Evolutionary conservation across 37 sponge, comb jelly and placozoan genomes (phyloP), one percentile per base, ranked within the genome.

Genomic region (Spongia lamella): DNA sequence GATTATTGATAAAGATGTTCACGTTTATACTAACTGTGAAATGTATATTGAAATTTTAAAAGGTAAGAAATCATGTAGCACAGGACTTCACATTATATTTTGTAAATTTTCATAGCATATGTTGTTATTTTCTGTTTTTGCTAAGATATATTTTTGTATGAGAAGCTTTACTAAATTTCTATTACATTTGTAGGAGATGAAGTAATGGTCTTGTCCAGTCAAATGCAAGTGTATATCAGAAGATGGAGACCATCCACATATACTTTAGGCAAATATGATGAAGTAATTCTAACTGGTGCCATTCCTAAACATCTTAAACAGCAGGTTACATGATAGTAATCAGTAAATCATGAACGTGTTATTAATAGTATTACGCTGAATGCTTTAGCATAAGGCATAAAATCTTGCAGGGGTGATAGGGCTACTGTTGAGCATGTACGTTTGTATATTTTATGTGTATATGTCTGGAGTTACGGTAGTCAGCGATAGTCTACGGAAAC

Each of bases 161-260:
- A n/a, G n/a, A n/a, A n/a, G n/a, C n/a, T n/a, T n/a, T n/a, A n/a
- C n/a, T n/a, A n/a, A n/a, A n/a, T n/a, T n/a, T n/a, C 27, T 53
- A 11, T 19, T 31, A 22, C 57, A 31, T 39, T 20, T 35, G 19
- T 80, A 93, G 93, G 52, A 14, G 66, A 58, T 15, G 96, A 96
- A 55, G 65, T 50, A 19, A 83, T 96, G 87, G 63, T 49, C n/a
- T 7, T 66, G 0, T 43, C 79, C 0, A 72, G 65, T 9, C 90
- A 96, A 59, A 86, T 93, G 75, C 89, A 87, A 62, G 79, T 96
- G 53, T 92, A 88, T 51, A 66, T 92, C 1, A 53, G 90, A 53
- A 58, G 67, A 53, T 96, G 96, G 96, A 68, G 72, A 22, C 96
- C 96, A 9, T 86, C 90, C 14, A 30, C 47, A 24, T 89, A 73